phyloP scores from a whole-genome alignment of 2,888 invertebrate species.

The Coleophora flavipennella region DNA sequence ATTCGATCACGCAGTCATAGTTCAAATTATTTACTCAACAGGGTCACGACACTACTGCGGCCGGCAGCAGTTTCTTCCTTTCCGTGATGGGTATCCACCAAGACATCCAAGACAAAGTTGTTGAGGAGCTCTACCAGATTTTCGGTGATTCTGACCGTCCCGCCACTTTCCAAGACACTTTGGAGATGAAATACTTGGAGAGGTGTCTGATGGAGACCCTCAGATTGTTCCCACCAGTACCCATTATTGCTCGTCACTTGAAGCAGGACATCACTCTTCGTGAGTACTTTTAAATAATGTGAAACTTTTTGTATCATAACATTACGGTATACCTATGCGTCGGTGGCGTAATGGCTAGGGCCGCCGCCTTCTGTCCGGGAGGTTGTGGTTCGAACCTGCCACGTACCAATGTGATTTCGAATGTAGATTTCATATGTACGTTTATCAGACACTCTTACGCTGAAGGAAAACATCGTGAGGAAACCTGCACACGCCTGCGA shows the following conservation, averaged over 20 bases:
- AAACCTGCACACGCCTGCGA: too few relatives aligned
- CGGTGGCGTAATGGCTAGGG: too few relatives aligned
- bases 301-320: too few relatives aligned
- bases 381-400: too few relatives aligned
- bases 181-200: conserved; percentile 90
- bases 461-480: too few relatives aligned
- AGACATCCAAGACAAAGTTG: conserved; percentile 80
- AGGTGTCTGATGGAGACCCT: conserved; percentile 86
- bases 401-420: too few relatives aligned
- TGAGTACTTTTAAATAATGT: conserved; percentile 41
- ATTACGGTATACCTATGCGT: too few relatives aligned
- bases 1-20: too few relatives aligned
- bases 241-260: conserved; percentile 81
- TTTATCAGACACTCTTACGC: too few relatives aligned
- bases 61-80: conserved; percentile 86
- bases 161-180: conserved; percentile 84
- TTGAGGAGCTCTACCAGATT: conserved; percentile 81
- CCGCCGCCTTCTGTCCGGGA: too few relatives aligned
- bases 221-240: conserved; percentile 85
- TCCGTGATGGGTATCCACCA: conserved; percentile 83
- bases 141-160: conserved; percentile 84
- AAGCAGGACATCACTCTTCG: conserved; percentile 80
- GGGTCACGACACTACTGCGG: conserved; percentile 88
- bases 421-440: too few relatives aligned
- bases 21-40: conserved; percentile 20